Percentiles rank a stretch among this genome's conserved stretches.
These are phyloP conservation scores for Cynaeus angustus DNA, from an alignment of 2,888 invertebrate genomes.

Conservation along the genomic window DNA sequence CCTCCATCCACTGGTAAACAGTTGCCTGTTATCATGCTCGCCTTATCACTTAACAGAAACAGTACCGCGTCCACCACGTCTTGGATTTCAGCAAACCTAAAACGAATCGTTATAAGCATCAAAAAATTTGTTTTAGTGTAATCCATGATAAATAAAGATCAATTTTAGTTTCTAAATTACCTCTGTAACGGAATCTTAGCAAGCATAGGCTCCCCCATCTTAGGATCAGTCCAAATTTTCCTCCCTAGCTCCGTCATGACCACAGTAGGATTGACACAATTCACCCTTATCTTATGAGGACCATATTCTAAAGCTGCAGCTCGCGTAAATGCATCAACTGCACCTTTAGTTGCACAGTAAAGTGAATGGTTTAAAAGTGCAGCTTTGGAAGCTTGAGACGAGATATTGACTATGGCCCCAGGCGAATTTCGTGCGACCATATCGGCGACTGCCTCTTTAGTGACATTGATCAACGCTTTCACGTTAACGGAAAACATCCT, in stretches of 20 bases:
- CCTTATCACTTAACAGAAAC: constrained; percentile 86
- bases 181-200: constrained; percentile 82
- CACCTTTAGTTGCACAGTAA: constrained; percentile 89
- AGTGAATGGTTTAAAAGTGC: constrained; percentile 83
- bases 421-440: constrained; percentile 80
- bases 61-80: constrained; percentile 88
- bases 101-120: too few relatives aligned
- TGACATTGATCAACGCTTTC: constrained; percentile 83
- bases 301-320: too few relatives aligned
- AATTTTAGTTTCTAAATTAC: too few relatives aligned
- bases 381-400: constrained; percentile 85
- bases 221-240: constrained; percentile 85
- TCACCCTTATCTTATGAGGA: too few relatives aligned
- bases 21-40: constrained; percentile 88
- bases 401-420: constrained; percentile 89
- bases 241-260: constrained; percentile 90
- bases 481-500: constrained; percentile 80
- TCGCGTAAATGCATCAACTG: constrained; percentile 86
- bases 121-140: too few relatives aligned
- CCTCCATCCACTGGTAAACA: constrained; percentile 91
- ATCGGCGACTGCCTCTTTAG: constrained; percentile 83
- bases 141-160: too few relatives aligned
- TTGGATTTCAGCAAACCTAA: constrained; percentile 82
- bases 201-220: constrained; percentile 80
- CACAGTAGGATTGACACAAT: too few relatives aligned